phyloP scores from a whole-genome alignment of 2,113 vertebrate species.

The Calidris pygmaea region DNA sequence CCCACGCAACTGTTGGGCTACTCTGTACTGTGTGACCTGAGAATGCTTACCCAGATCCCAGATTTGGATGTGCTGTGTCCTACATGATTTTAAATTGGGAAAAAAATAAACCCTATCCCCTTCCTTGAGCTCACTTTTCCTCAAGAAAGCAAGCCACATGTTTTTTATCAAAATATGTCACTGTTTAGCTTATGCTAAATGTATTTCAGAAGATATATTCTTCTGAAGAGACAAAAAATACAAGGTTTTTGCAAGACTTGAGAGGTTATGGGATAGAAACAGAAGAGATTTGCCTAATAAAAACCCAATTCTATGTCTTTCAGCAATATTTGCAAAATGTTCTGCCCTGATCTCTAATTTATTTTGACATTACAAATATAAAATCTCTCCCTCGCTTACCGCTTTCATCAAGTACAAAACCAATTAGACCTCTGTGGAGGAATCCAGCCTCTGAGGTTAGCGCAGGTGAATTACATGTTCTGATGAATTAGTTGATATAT shows the following conservation, averaged over 20 bases:
- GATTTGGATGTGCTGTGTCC: background rate
- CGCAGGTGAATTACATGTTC: background rate
- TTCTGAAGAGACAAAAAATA: background rate
- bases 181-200: background rate
- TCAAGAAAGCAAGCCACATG: background rate
- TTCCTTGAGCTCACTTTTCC: background rate
- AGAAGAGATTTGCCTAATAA: background rate
- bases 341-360: background rate
- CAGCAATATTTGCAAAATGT: background rate
- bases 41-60: background rate
- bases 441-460: background rate
- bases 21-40: rapidly evolving
- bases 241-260: background rate
- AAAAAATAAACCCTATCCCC: rapidly evolving
- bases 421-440: background rate
- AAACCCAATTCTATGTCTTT: background rate
- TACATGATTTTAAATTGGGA: background rate
- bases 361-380: background rate
- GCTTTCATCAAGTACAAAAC: background rate
- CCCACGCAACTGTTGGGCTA: background rate
- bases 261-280: background rate
- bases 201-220: background rate
- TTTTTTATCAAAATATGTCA: background rate
- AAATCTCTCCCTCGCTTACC: background rate
- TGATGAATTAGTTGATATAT: background rate